Percentiles rank a stretch among this genome's conserved stretches.
These are phyloP conservation scores for Asarcornis scutulata DNA, from an alignment of 2,113 vertebrate species.

Conservation along the genomic window DNA sequence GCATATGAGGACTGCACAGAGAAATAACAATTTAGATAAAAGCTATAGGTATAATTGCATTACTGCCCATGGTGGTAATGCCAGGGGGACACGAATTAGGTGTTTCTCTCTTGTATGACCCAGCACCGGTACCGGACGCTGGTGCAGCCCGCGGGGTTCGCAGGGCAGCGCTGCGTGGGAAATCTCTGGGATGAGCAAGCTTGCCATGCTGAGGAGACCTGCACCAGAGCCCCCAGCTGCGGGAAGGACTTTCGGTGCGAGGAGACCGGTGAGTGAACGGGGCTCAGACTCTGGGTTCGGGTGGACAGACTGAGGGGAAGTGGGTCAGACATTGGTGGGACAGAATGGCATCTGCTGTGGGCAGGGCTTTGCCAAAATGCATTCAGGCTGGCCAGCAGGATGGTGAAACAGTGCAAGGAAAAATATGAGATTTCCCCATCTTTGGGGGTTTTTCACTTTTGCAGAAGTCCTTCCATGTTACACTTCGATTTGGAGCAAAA, in stretches of 20 bases:
- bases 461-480: not conserved
- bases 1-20: not conserved
- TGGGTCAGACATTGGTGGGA: not conserved
- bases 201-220: constrained; percentile 71
- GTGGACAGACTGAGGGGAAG: not conserved
- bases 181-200: constrained; percentile 79
- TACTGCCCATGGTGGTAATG: not conserved
- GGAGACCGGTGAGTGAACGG: constrained; percentile 78
- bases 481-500: not conserved
- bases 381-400: not conserved
- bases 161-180: constrained; percentile 77
- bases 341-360: accelerated
- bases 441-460: accelerated
- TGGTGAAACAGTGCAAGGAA: accelerated
- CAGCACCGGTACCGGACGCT: constrained; percentile 84
- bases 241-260: constrained; percentile 85
- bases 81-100: not conserved
- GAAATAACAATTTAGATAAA: accelerated
- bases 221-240: constrained; percentile 76
- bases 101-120: not conserved
- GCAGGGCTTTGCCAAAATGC: not conserved
- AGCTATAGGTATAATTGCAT: not conserved
- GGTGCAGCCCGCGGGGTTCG: constrained; percentile 77
- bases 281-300: not conserved
- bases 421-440: not conserved